A percentile compares a stretch with the other conserved stretches of the same genome.
These are phyloP conservation scores for Papilio glaucus DNA, from an alignment of 1,140 invertebrate species.

Conservation along the genomic window DNA sequence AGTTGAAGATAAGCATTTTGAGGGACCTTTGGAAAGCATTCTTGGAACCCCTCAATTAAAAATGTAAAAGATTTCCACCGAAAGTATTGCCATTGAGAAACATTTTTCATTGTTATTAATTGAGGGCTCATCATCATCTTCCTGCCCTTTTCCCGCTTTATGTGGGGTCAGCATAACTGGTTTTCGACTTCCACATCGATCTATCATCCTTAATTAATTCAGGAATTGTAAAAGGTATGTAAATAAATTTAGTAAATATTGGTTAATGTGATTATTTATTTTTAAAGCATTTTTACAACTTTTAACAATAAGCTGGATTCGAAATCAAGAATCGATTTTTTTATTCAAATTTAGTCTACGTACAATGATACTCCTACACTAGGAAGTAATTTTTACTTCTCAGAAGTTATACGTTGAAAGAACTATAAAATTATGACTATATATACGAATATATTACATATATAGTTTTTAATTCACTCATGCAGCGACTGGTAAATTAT, in stretches of 20 bases:
- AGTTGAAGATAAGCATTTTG: too few species aligned
- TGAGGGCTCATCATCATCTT: too few species aligned
- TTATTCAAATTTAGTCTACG: neutral
- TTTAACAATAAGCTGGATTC: slow-evolving; percentile 22
- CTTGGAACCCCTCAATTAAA: too few species aligned
- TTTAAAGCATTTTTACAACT: slow-evolving; percentile 2
- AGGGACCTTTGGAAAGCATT: too few species aligned
- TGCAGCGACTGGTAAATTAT: slow-evolving; percentile 14
- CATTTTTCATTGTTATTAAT: too few species aligned
- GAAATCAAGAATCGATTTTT: neutral
- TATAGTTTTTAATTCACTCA: neutral
- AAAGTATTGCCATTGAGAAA: too few species aligned
- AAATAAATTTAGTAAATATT: neutral
- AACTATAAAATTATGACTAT: neutral
- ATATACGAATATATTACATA: slow-evolving; percentile 23
- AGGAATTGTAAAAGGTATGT: too few species aligned
- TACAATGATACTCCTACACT: neutral
- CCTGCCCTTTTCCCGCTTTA: too few species aligned
- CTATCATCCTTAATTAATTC: too few species aligned
- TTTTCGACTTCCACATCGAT: too few species aligned
- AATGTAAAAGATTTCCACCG: too few species aligned
- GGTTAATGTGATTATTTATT: slow-evolving; percentile 23
- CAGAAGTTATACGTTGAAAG: slow-evolving; percentile 48
- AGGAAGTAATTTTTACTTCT: slow-evolving; percentile 49
- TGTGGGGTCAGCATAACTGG: too few species aligned